A percentile compares a stretch with the other conserved stretches of the same genome.
Conservation (phyloP, 2,113 vertebrate genomes). For the Eretmochelys imbricata region DNA sequence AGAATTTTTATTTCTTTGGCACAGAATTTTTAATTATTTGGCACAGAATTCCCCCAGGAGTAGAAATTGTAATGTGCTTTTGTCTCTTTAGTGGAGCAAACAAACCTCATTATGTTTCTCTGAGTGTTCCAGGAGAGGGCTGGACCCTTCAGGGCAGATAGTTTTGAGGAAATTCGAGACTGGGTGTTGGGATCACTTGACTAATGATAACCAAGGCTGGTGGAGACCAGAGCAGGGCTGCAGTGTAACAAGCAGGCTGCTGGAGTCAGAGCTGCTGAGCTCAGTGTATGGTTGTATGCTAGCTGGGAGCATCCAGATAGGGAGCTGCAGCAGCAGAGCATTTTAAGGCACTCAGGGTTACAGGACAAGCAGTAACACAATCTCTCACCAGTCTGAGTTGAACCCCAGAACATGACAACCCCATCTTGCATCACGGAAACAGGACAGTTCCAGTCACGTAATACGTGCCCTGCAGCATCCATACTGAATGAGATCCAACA, state of each 20-base stretch:
- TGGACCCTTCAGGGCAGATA: not conserved
- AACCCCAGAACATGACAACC: not conserved
- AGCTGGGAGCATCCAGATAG: not conserved
- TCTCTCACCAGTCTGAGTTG: not conserved
- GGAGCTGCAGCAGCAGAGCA: not conserved
- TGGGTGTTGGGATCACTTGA: not conserved
- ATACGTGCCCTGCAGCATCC: not conserved
- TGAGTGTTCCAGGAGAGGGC: not conserved
- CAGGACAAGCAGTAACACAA: no score
- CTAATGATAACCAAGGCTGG: not conserved
- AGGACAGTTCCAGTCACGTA: not conserved
- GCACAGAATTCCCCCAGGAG: no score
- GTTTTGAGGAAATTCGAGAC: not conserved
- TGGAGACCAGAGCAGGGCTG: not conserved
- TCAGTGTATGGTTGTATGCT: not conserved
- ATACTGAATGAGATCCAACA: not conserved
- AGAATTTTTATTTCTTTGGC: no score
- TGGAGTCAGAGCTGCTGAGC: not conserved
- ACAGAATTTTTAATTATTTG: no score
- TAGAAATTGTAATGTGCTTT: not conserved
- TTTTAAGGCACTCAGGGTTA: not conserved
- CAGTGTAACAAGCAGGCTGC: not conserved
- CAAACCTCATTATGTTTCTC: not conserved
- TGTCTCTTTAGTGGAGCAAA: not conserved
- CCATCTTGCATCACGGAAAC: not conserved